Percentiles rank a stretch among this genome's conserved stretches.
phyloP scores from a whole-genome alignment of 1,140 invertebrate genomes.

The Saccostrea cuccullata region DNA sequence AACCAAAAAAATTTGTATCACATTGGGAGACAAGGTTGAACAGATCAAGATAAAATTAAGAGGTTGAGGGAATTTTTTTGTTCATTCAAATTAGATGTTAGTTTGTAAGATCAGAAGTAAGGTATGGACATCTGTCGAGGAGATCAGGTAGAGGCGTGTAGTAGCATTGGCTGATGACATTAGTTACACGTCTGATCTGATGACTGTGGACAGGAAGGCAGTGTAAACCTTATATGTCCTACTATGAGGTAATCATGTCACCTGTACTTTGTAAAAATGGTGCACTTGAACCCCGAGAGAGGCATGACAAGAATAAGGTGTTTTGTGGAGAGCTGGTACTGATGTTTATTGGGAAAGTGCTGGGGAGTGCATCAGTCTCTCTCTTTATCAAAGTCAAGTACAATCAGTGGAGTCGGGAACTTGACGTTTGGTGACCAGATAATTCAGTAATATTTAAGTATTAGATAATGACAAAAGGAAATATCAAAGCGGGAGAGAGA shows the following conservation, averaged over 20 bases:
- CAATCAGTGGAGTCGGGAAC: background rate
- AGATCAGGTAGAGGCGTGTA: background rate
- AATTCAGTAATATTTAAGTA: background rate
- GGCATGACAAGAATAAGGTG: background rate
- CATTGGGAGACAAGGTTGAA: too few relatives aligned
- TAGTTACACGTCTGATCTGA: background rate
- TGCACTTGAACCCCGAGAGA: background rate
- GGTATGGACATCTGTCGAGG: background rate
- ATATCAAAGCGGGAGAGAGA: conserved; percentile 30
- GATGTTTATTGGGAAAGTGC: background rate
- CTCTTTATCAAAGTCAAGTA: background rate
- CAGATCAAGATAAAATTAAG: too few relatives aligned
- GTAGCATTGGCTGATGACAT: background rate
- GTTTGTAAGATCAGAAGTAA: background rate
- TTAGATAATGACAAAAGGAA: background rate
- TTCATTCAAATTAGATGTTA: background rate
- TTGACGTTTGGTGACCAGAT: background rate
- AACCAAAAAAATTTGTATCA: too few relatives aligned
- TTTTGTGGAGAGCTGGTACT: too few relatives aligned
- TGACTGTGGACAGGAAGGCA: background rate
- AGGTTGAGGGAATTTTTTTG: background rate
- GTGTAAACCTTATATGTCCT: background rate
- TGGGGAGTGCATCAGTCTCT: background rate
- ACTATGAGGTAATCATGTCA: conserved; percentile 9
- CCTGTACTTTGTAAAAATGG: background rate